A percentile compares a stretch with the other conserved stretches of the same genome.
phyloP scores from a whole-genome alignment of 1,140 invertebrate genomes.

The Solen grandis region DNA sequence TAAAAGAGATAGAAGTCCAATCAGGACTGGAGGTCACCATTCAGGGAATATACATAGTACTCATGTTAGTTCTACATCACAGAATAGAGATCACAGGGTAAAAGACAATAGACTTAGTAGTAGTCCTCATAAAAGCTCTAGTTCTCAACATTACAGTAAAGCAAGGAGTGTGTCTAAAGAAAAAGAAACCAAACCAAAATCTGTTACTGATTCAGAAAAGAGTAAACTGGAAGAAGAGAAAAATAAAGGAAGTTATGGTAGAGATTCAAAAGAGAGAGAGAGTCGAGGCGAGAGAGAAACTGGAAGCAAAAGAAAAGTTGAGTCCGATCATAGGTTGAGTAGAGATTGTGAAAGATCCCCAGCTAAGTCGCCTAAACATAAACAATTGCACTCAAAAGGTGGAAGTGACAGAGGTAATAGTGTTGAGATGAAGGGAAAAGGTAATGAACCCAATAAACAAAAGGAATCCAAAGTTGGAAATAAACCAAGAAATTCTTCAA shows the following conservation, averaged over 20 bases:
- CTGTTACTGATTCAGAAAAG: slow-evolving; percentile 5
- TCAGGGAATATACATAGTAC: too few relatives aligned
- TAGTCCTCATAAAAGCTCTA: too few relatives aligned
- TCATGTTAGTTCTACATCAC: too few relatives aligned
- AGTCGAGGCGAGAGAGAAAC: slow-evolving; percentile 29
- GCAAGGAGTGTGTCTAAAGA: slow-evolving; percentile 24
- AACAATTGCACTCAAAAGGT: background rate
- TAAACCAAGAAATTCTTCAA: too few relatives aligned
- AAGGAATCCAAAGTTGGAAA: too few relatives aligned
- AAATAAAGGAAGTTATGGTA: background rate
- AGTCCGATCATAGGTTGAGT: too few relatives aligned
- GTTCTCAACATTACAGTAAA: background rate
- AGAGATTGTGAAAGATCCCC: slow-evolving; percentile 36
- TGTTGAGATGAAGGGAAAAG: too few relatives aligned
- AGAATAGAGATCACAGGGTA: too few relatives aligned
- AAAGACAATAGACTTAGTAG: too few relatives aligned
- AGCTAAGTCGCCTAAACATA: slow-evolving; percentile 35
- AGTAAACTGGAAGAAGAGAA: slow-evolving; percentile 11
- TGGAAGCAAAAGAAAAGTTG: slow-evolving; percentile 1
- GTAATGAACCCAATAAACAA: too few relatives aligned
- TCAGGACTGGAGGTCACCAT: too few relatives aligned
- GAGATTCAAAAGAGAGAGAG: background rate
- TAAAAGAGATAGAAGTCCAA: too few relatives aligned
- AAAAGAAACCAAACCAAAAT: slow-evolving; percentile 35
- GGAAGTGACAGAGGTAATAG: slow-evolving; percentile 1